Evolutionary conservation across 2,888 invertebrate species (phyloP), one percentile per base, ranked within the genome.

Genomic region (Xanthorhoe designata): DNA sequence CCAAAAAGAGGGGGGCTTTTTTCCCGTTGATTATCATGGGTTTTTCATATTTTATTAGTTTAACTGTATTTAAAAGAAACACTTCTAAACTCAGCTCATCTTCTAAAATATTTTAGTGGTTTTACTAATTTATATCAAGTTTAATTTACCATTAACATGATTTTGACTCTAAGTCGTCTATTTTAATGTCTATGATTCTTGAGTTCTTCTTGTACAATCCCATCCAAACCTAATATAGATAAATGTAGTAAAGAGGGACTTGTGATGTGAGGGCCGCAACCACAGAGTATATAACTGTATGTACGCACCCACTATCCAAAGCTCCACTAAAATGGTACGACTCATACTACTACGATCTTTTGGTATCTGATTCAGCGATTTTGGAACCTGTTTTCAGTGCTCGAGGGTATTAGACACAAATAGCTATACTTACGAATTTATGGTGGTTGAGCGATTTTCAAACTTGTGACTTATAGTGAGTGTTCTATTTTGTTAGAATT

Each of bases 191-290:
- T 47, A 15, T 17, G 5, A 24, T 57, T 67, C 66, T 64, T 79
- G 59, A 51, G 29, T 64, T 64, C 59, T 32, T 83, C 38, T 24
- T 5, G 61, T 71, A 77, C 72, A 69, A 64, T n/a, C 32, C 67
- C 38, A 5, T 49, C 78, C 82, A 72, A 70, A 75, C 78, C 76
- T 86, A 87, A 87, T 87, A 83, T 83, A 86, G 86, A 88, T 82
- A 86, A 84, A 87, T 86, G 85, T 85, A 84, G 82, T 82, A 77
- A 69, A 75, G 78, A 86, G 84, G 85, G 85, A 81, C 84, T 81
- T 82, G 79, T 83, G 83, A 84, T 81, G 81, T 77, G 79, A 69
- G 76, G 50, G 52, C 60, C 7, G 2, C 4, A 1, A 45, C 42
- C 62, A 56, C 56, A 63, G 51, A 57, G 17, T 55, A 50, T 13